phyloP scores from a whole-genome alignment of 2,888 invertebrate genomes.

The Xylota segnis region DNA sequence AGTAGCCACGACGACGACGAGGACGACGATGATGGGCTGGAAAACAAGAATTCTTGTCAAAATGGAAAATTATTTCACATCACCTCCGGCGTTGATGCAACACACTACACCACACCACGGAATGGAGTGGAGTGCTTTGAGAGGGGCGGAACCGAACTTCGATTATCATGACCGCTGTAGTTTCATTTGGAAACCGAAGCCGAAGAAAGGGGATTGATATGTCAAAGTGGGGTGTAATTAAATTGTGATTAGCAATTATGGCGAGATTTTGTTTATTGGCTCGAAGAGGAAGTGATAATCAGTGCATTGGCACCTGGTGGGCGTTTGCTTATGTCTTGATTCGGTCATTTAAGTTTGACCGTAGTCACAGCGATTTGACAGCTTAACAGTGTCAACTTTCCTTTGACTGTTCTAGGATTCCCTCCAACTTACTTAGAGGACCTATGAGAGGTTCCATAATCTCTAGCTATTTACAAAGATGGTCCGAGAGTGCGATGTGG shows the following conservation, averaged over 20 bases:
- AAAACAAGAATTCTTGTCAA: constrained; percentile 21
- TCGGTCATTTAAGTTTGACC: no score
- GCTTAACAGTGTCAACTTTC: no score
- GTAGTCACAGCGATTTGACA: no score
- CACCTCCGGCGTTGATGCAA: constrained; percentile 27
- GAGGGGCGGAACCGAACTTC: constrained; percentile 4
- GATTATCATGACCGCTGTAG: constrained; percentile 2
- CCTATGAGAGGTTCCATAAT: no score
- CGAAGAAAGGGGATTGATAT: constrained; percentile 17
- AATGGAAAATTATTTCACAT: constrained; percentile 41
- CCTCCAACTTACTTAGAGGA: no score
- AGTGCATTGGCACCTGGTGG: neutral
- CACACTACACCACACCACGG: neutral
- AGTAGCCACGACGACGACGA: neutral
- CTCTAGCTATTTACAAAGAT: no score
- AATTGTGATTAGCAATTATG: constrained; percentile 19
- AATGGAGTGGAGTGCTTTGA: neutral
- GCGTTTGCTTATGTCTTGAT: neutral
- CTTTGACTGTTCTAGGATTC: no score
- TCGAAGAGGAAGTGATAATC: neutral
- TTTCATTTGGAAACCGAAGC: neutral
- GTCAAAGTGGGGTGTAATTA: constrained; percentile 17
- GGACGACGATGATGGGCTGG: neutral
- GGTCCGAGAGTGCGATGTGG: no score
- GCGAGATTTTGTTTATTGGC: neutral